Base-by-base conservation (phyloP, 2,113 vertebrate genomes). In the Anarhynchus alexandrinus region DNA sequence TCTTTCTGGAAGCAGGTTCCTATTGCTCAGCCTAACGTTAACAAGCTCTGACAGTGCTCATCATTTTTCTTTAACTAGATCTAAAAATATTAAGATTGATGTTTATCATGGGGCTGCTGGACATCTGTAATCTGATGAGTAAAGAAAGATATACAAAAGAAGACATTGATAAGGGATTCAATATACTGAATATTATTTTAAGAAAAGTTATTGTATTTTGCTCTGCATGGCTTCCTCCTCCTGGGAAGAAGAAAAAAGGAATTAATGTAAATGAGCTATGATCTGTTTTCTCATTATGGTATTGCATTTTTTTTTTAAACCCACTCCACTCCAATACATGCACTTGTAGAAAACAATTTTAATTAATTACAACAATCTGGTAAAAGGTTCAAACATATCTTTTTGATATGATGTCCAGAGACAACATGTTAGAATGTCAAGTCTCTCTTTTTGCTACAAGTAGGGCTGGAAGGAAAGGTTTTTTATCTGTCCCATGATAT, bases 71-170 rank as follows among this genome's bases (percentile, higher is more conserved):
- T 76, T 78, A 91, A 84, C 72, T 47, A 70, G 77, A 85, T 61
- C 86, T 89, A 80, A 84, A 96, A 94, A 80, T 66, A 91, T 36
- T 13, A 72, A 86, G 88, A 82, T 77, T 90, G 93, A 79, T 5
- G 2, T 92, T 93, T 93, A 91, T 77, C 49, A 73, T 30, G 30
- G 58, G 74, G 81, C 69, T 94, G 26, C 93, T 93, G 84, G 81
- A 89, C 69, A 78, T 65, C 57, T 72, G 43, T 38, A 92, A 86
- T 45, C 47, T 45, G 69, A 78, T 55, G 51, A 81, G 88, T 86
- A 69, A 88, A 72, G 80, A 55, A 54, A 70, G 82, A 91, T 65
- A 57, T 34, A 69, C 57, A 64, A 76, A 64, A 93, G 77, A 83
- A 79, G 83, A 69, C 45, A 32, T 5, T 49, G 70, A 91, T 94